Base-by-base conservation (phyloP, 92 coral and sea anemone genomes). In the Zoanthus gigantus region DNA sequence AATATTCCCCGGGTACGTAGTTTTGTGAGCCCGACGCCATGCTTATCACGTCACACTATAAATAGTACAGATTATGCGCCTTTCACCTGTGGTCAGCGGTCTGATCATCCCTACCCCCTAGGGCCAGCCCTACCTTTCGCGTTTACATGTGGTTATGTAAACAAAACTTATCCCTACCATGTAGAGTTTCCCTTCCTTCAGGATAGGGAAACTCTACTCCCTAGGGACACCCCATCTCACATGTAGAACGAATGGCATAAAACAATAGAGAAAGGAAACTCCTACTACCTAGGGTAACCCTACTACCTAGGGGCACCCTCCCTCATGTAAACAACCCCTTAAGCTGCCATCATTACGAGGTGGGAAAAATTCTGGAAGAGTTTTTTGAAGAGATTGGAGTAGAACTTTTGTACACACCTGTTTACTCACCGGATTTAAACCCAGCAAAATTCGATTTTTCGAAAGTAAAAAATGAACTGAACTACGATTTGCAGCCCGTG, bases 391-490 rank as follows among this genome's bases (percentile, higher is more conserved):
- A 82, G 72, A 89, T 80, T 90, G 92, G 92, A 7, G 47, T 91
- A 5, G 90, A 90, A 75, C 76, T 88, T 15, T 32, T 92, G 17
- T 87, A 83, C 75, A 90, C 89, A 23, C 93, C 95, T 16, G 71
- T 71, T 29, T 88, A 93, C 81, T 92, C 91, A 6, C 95, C 94
- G 7, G 90, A 89, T 34, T 86, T 92, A 15, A 92, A 89, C 63
- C 94, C 94, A 32, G 76, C 82, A 6, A 92, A 89, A 77, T 71
- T 85, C 63, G 86, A 85, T 34, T 92, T 92, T 29, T 69, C 83
- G 6, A 92, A 89, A 89, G 57, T 92, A 50, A 92, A 89, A 61
- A 86, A 74, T 69, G 28, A 52, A 61, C 82, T 88, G n/a, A 91
- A 84, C 72, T 15, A 73, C 28, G 85, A 88, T 11, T 54, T 76